Evolutionary conservation across 2,888 invertebrate species (phyloP), one percentile per base, ranked within the genome.

Genomic region (Melinaea marsaeus): DNA sequence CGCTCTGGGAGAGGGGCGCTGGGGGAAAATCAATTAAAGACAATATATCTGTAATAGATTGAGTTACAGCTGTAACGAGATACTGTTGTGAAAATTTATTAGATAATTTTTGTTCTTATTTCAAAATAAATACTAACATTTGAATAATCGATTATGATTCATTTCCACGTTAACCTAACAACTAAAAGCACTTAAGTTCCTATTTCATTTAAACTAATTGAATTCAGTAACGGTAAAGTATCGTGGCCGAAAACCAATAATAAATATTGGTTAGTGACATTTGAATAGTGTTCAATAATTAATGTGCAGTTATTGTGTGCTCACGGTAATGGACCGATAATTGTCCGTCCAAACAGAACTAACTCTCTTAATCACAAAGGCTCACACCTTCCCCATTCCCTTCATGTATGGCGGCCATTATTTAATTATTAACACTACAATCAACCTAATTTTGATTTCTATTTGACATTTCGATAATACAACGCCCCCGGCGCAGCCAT

Each of bases 361-460:
- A 89, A 89, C 84, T 83, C 82, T 79, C 88, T 88, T 89, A 89
- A 88, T 90, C 84, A 89, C 87, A 85, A 85, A 81, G 78, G 79
- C 84, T 81, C 82, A 75, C 89, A 85, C 89, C 87, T 86, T 80
- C 84, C 84, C 74, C 74, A 74, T 72, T 56, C 63, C 61, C 64
- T 66, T 59, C 60, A 63, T 56, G 61, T 66, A 71, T 66, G 66
- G 76, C 80, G 76, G 71, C 81, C 84, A 85, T 90, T 88, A 90
- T 89, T 90, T 85, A 89, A 90, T 90, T 89, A 90, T 90, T 90
- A 88, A 90, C 88, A 87, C 80, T 86, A 87, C 90, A 88, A 86
- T 87, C 90, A 87, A 90, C 89, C 90, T 85, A 90, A 90, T 90
- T 90, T 88, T 90, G 88, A 90, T 90, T 90, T 88, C 84, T 86